A percentile compares a stretch with the other conserved stretches of the same genome.
phyloP scores from a whole-genome alignment of 2,888 invertebrate species.

The Drosophila mimica region DNA sequence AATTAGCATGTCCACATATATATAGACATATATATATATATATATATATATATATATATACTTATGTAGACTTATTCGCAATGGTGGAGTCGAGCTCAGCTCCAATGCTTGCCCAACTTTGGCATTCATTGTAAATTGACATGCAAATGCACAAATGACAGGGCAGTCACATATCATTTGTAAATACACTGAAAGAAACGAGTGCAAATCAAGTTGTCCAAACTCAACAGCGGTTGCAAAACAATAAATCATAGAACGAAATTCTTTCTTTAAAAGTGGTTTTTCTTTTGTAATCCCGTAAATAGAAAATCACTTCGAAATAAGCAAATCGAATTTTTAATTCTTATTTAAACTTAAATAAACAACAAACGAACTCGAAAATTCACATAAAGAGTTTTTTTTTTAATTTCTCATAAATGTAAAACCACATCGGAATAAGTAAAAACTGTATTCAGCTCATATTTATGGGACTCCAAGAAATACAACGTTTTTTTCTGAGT shows the following conservation, averaged over 20 bases:
- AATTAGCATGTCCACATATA: constrained; percentile 14
- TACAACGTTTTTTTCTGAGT: neutral
- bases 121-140: constrained; percentile 66
- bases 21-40: neutral
- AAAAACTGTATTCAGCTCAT: neutral
- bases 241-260: neutral
- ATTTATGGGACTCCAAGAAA: neutral
- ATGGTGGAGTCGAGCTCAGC: constrained; percentile 4
- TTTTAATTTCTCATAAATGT: neutral
- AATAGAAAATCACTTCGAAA: neutral
- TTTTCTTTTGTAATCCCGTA: neutral
- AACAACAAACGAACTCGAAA: neutral
- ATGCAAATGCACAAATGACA: constrained; percentile 77
- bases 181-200: constrained; percentile 3
- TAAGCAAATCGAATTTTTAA: neutral
- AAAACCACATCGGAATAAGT: neutral
- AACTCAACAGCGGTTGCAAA: neutral
- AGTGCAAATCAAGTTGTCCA: neutral
- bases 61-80: constrained; percentile 10
- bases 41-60: neutral
- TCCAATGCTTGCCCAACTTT: constrained; percentile 33
- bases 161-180: constrained; percentile 41
- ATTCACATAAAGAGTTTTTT: neutral
- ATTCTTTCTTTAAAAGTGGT: neutral
- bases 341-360: neutral